Percentiles rank a stretch among this genome's conserved stretches.
phyloP scores from a whole-genome alignment of 2,888 invertebrate genomes.

The Diadegma fenestrale region DNA sequence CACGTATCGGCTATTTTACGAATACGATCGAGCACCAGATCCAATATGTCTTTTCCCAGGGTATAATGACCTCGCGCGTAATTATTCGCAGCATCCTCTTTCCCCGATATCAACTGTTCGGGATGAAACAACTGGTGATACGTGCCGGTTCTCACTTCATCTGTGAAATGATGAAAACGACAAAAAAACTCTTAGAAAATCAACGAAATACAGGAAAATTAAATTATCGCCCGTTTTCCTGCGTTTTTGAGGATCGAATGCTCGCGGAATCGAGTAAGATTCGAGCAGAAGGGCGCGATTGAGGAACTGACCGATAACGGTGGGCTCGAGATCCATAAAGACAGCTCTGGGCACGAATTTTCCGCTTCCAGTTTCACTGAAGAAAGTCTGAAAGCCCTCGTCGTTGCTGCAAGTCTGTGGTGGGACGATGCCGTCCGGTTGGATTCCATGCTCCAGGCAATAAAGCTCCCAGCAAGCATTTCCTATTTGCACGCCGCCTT shows the following conservation, averaged over 20 bases:
- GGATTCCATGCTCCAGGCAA: constrained; percentile 93
- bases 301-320: constrained; percentile 89
- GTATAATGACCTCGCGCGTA: constrained; percentile 90
- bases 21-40: constrained; percentile 86
- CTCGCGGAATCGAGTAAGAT: neutral
- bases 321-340: constrained; percentile 95
- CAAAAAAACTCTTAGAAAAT: neutral
- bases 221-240: too few relatives aligned
- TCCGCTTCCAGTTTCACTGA: constrained; percentile 93
- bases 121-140: constrained; percentile 89
- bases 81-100: constrained; percentile 90
- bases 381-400: constrained; percentile 89
- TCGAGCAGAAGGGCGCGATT: neutral
- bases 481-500: constrained; percentile 94
- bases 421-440: constrained; percentile 91
- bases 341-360: constrained; percentile 95
- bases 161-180: constrained; percentile 71
- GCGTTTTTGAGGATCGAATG: too few relatives aligned
- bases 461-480: constrained; percentile 94
- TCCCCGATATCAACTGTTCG: constrained; percentile 90
- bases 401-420: constrained; percentile 83
- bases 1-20: constrained; percentile 87
- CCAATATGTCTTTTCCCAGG: constrained; percentile 88
- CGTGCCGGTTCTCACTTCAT: constrained; percentile 87
- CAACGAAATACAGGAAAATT: too few relatives aligned